phyloP scores from a whole-genome alignment of 2,888 invertebrate genomes.

The Odontocolon sp. region DNA sequence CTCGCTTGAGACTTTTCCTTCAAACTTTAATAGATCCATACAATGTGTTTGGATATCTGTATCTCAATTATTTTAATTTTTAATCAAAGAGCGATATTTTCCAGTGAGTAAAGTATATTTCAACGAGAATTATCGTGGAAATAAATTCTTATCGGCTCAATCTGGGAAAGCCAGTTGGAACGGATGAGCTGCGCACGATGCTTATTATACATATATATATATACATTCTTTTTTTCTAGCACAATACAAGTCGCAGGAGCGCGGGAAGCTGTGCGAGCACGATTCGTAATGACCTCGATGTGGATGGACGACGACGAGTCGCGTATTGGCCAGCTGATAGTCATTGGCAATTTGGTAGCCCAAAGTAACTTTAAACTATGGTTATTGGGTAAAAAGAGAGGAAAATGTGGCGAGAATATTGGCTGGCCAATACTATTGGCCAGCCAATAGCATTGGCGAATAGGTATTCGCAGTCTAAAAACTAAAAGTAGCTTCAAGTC shows the following conservation, averaged over 20 bases:
- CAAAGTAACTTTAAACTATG: too few species aligned
- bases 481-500: too few species aligned
- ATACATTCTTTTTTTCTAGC: neutral
- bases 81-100: too few species aligned
- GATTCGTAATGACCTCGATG: conserved; percentile 79
- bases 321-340: neutral
- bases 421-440: too few species aligned
- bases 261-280: conserved; percentile 61
- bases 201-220: neutral
- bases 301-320: conserved; percentile 72
- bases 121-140: neutral
- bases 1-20: neutral
- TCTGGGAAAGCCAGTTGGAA: conserved; percentile 12
- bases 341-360: too few species aligned
- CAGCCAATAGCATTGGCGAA: too few species aligned
- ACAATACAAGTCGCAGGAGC: conserved; percentile 40
- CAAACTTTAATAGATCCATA: neutral
- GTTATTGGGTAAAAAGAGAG: too few species aligned
- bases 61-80: too few species aligned
- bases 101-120: conserved; percentile 1
- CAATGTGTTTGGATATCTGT: neutral
- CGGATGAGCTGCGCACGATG: neutral
- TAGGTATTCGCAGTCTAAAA: too few species aligned
- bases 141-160: neutral
- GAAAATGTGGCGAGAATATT: too few species aligned